phyloP scores from a whole-genome alignment of 2,113 vertebrate genomes.

The Paramisgurnus dabryanus region DNA sequence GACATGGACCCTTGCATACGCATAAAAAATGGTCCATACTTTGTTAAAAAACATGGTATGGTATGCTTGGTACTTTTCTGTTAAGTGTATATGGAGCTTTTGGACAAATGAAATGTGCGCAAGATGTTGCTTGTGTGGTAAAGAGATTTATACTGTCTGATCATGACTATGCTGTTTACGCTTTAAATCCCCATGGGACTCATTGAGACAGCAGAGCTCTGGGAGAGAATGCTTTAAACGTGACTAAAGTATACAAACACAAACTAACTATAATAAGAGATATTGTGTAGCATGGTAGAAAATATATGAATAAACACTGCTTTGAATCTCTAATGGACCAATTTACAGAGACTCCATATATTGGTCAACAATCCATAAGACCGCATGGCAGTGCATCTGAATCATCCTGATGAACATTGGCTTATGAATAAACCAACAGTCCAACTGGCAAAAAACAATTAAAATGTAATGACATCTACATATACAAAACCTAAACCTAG shows the following conservation, averaged over 20 bases:
- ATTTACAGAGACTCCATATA: slow-evolving; percentile 17
- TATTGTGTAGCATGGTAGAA: neutral
- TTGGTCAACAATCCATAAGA: slow-evolving; percentile 10
- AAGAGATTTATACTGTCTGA: slow-evolving; percentile 6
- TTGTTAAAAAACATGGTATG: too few species aligned
- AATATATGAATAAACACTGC: neutral
- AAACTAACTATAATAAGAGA: slow-evolving; percentile 15
- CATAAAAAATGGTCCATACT: too few species aligned
- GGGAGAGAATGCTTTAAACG: slow-evolving; percentile 6
- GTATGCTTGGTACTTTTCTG: neutral
- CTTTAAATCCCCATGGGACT: slow-evolving; percentile 18
- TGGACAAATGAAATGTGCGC: neutral
- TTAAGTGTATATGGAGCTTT: neutral
- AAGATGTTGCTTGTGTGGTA: slow-evolving; percentile 2
- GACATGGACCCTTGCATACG: too few species aligned
- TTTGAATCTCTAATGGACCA: neutral
- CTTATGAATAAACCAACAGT: neutral
- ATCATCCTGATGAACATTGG: slow-evolving; percentile 19
- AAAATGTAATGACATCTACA: neutral
- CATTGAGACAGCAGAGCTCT: slow-evolving; percentile 18
- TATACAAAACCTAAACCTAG: neutral
- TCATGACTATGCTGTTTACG: slow-evolving; percentile 34
- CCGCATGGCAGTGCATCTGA: neutral
- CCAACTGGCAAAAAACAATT: neutral
- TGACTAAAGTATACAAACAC: slow-evolving; percentile 25